Evolutionary conservation across 1,140 invertebrate genomes (phyloP).

Genomic region (Drosophila simulans): DNA sequence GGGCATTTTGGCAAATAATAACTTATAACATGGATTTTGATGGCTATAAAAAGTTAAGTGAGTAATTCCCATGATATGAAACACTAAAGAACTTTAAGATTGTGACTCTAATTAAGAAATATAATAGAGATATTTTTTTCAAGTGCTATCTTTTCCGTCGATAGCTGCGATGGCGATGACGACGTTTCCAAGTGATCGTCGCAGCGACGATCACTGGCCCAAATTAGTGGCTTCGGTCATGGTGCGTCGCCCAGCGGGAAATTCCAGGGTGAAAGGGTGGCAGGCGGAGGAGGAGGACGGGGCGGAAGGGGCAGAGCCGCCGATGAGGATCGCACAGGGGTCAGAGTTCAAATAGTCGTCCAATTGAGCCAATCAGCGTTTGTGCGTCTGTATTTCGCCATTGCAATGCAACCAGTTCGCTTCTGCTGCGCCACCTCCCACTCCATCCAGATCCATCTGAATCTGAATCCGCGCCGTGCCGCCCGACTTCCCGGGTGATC

Average conservation of each 20-base stretch:
- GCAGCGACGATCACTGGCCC: constrained; percentile 58
- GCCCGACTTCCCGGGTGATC: constrained; percentile 14
- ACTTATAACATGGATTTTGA: background rate
- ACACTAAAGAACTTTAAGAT: background rate
- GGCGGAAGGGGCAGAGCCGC: constrained; percentile 5
- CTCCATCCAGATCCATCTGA: background rate
- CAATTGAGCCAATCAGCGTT: constrained; percentile 83
- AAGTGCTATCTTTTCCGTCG: constrained; percentile 37
- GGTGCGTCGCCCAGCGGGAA: constrained; percentile 59
- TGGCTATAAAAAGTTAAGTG: background rate
- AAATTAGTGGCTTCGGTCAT: constrained; percentile 74
- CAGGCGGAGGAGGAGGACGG: background rate
- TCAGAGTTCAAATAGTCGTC: constrained; percentile 84
- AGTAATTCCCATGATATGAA: too few relatives aligned
- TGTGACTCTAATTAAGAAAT: background rate
- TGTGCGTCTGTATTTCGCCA: constrained; percentile 40
- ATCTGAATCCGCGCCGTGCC: too few relatives aligned
- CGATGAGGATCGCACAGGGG: constrained; percentile 48
- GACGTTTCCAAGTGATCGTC: constrained; percentile 39
- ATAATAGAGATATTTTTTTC: background rate
- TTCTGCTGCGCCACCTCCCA: constrained; percentile 10
- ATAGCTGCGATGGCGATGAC: constrained; percentile 37
- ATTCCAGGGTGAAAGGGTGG: constrained; percentile 14
- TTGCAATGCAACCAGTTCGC: constrained; percentile 33
- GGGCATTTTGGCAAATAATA: background rate